Evolutionary conservation across 1,140 invertebrate genomes (phyloP), one percentile per base, ranked within the genome.

Genomic region (Yoshiicerus persimilis): DNA sequence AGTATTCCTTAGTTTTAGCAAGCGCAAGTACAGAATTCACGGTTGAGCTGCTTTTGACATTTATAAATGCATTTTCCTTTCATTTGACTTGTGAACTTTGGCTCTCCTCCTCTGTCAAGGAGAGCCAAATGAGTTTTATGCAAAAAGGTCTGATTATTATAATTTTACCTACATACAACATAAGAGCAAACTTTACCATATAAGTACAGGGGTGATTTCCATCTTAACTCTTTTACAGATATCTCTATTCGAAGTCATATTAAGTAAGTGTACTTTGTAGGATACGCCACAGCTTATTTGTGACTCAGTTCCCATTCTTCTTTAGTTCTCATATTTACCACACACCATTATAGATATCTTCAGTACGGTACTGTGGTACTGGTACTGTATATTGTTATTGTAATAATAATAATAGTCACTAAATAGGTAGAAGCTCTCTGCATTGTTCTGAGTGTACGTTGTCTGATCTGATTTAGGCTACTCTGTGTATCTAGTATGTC

Each of bases 101-200:
- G 38, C 75, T 80, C 66, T 70, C 66, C 66, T 70, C 66, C 30
- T 70, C 75, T 80, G 75, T 80, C 75, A 80, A 80, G 75, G 75
- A 80, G 75, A 80, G 75, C 75, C 75, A 38, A 80, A 80, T 80
- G 75, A 80, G 75, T 80, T 80, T 80, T 80, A 80, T 80, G 75
- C 32, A 80, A 80, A 80, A 80, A 23, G 75, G 34, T 80, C 75
- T 80, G 32, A 38, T 80, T 80, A 36, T 34, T 80, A 75, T 32
- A 75, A 30, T 34, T 16, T 32, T 32, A 75, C 27, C 70, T 11
- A 23, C 20, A n/a, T 38, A 80, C 34, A 80, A 16, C 0, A 8
- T 11, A n/a, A 77, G 34, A 77, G 34, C 32, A 80, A 36, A 36
- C 64, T 25, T 70, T 27, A 25, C 13, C 23, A n/a, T 32, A 80